Conservation (phyloP, 2,113 vertebrate species). For the Pseudolaguvia tuberculata region DNA sequence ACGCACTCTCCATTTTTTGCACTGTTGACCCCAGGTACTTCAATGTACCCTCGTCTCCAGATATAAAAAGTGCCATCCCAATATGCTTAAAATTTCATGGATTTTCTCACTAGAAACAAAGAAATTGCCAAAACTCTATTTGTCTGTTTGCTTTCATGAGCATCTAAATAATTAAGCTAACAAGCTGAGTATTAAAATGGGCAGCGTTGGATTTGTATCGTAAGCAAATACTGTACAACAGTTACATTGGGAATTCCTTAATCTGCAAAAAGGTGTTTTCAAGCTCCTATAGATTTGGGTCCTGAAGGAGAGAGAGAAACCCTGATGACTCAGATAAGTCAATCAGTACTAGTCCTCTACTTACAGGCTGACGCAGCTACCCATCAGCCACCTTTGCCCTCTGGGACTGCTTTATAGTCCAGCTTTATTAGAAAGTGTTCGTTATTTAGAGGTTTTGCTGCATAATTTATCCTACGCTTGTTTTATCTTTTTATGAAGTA, state of each 20-base stretch:
- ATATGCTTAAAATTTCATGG: conserved; percentile 10
- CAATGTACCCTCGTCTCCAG: too few species aligned
- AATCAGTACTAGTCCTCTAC: conserved; percentile 22
- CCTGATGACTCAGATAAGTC: conserved; percentile 34
- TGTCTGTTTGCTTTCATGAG: conserved; percentile 19
- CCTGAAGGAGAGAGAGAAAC: conserved; percentile 8
- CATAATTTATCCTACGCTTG: not conserved
- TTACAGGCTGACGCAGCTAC: conserved; percentile 27
- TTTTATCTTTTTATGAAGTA: not conserved
- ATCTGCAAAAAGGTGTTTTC: conserved; percentile 35
- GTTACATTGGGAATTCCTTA: conserved; percentile 23
- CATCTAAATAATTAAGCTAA: conserved; percentile 36
- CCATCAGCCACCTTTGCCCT: conserved; percentile 9
- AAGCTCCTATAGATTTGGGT: conserved; percentile 30
- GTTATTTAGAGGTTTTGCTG: not conserved
- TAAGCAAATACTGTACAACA: conserved; percentile 28
- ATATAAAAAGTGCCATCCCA: not conserved
- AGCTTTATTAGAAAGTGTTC: not conserved
- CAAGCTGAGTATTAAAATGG: conserved; percentile 22
- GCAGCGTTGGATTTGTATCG: not conserved
- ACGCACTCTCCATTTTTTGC: too few species aligned
- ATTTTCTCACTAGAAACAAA: not conserved
- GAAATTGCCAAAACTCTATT: not conserved
- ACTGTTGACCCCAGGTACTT: too few species aligned
- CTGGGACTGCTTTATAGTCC: not conserved